phyloP scores from a whole-genome alignment of 2,888 invertebrate species.

The Cantharis lateralis region DNA sequence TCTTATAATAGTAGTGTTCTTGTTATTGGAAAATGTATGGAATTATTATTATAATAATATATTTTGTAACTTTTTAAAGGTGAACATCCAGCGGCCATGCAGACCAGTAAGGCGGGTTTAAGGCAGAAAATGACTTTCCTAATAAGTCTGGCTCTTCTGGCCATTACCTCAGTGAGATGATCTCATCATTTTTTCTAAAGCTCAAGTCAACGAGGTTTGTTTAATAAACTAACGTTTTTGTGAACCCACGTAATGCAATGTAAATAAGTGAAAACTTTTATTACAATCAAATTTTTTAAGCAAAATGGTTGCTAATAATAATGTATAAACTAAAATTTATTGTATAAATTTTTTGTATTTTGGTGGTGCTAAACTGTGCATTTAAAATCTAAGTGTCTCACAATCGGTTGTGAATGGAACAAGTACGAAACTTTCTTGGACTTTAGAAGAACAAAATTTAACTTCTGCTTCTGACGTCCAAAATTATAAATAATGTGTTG shows the following conservation, averaged over 20 bases:
- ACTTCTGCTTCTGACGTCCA: conserved; percentile 18
- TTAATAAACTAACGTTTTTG: conserved; percentile 36
- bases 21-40: too few species aligned
- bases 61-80: conserved; percentile 60
- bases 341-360: conserved; percentile 17
- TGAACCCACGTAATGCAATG: conserved; percentile 24
- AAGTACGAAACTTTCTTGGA: neutral
- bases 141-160: conserved; percentile 42
- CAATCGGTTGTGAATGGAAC: conserved; percentile 21
- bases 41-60: neutral
- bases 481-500: conserved; percentile 17
- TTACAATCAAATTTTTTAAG: neutral
- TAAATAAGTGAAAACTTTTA: conserved; percentile 21
- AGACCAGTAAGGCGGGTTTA: conserved; percentile 65
- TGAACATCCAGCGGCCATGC: conserved; percentile 87
- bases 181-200: conserved; percentile 40
- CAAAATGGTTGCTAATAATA: conserved; percentile 16
- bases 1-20: too few species aligned
- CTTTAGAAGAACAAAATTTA: conserved; percentile 2
- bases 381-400: conserved; percentile 13
- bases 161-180: conserved; percentile 49
- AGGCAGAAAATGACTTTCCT: conserved; percentile 42
- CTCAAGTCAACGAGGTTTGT: conserved; percentile 39
- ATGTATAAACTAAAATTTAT: conserved; percentile 8
- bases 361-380: conserved; percentile 30